Percentiles rank a stretch among this genome's conserved stretches.
Conservation (phyloP, 2,888 invertebrate genomes). For the Synanthedon vespiformis region DNA sequence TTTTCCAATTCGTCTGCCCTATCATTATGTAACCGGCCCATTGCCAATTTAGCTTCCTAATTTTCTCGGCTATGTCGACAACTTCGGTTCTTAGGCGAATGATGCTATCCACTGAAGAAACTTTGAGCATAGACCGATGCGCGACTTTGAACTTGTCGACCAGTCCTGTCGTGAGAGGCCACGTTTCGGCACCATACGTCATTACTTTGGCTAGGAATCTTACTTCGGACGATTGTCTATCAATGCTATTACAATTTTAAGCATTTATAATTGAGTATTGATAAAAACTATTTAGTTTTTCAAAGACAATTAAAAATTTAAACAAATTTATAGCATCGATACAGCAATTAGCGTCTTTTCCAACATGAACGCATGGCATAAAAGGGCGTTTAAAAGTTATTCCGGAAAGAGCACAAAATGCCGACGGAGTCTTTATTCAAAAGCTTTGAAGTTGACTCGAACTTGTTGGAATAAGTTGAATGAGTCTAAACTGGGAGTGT, state of each 20-base stretch:
- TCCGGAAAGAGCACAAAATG: conserved; percentile 32
- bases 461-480: conserved; percentile 17
- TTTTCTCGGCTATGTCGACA: no score
- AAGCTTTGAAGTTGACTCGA: conserved; percentile 40
- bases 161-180: no score
- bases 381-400: conserved; percentile 26
- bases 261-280: neutral
- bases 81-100: no score
- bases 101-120: no score
- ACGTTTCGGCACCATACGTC: no score
- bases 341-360: neutral
- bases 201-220: no score
- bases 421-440: conserved; percentile 33
- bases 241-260: neutral
- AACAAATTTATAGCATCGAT: neutral
- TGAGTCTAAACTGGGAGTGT: conserved; percentile 21
- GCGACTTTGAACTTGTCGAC: no score
- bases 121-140: no score
- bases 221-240: no score
- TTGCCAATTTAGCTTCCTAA: no score
- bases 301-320: neutral
- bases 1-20: no score
- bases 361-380: conserved; percentile 14
- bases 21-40: no score
- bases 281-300: neutral